phyloP scores from a whole-genome alignment of 1,140 invertebrate genomes.

The Leucophenga varia region DNA sequence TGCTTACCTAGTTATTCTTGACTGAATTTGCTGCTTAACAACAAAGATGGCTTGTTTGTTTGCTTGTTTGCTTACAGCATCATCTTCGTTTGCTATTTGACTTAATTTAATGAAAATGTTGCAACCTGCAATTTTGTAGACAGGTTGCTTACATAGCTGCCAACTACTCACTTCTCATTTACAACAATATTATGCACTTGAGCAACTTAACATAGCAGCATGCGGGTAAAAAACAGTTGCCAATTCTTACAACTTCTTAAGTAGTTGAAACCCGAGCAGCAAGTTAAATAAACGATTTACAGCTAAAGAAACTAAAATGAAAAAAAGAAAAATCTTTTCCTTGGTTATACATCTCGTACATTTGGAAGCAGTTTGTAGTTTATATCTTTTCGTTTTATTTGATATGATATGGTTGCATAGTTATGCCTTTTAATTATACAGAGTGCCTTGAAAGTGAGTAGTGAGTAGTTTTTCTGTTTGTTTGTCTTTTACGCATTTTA shows the following conservation, averaged over 20 bases:
- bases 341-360: no score
- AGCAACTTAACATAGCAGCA: background rate
- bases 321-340: slow-evolving; percentile 27
- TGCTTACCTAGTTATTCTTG: slow-evolving; percentile 29
- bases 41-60: slow-evolving; percentile 29
- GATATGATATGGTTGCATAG: no score
- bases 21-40: slow-evolving; percentile 18
- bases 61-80: slow-evolving; percentile 10
- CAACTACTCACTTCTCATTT: no score
- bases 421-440: no score
- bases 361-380: no score
- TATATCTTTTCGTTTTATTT: no score
- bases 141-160: no score
- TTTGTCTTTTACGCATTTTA: no score
- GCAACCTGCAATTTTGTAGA: slow-evolving; percentile 51
- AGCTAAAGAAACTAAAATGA: slow-evolving; percentile 17
- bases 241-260: slow-evolving; percentile 19
- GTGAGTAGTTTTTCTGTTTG: no score
- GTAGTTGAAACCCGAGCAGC: background rate
- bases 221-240: slow-evolving; percentile 15
- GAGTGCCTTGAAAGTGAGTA: no score
- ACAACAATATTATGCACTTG: no score
- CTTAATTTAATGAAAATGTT: slow-evolving; percentile 54
- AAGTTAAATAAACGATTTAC: slow-evolving; percentile 39
- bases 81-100: slow-evolving; percentile 45